phyloP scores from a whole-genome alignment of 2,888 invertebrate genomes.

The Bellardia pandia region DNA sequence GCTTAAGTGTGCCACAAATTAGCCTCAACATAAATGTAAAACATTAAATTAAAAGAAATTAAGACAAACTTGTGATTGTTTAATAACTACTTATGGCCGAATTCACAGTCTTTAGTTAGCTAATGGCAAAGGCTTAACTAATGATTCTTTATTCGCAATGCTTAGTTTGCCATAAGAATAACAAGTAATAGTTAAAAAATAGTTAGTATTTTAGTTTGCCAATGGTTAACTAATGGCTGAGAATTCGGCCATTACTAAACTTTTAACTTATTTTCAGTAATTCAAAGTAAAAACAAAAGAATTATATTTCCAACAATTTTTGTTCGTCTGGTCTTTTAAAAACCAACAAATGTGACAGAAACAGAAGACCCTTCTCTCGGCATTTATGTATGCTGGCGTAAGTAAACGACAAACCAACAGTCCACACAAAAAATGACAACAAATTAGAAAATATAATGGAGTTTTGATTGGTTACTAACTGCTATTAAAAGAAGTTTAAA shows the following conservation, averaged over 20 bases:
- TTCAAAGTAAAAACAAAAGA: background rate
- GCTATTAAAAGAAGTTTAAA: background rate
- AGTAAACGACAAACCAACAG: background rate
- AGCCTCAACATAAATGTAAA: background rate
- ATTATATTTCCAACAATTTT: background rate
- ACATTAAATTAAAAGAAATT: background rate
- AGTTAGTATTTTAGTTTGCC: too few relatives aligned
- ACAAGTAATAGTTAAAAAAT: too few relatives aligned
- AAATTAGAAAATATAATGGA: slow-evolving; percentile 20
- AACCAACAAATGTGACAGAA: background rate
- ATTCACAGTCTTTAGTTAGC: too few relatives aligned
- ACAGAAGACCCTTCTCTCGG: background rate
- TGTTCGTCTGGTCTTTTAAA: background rate
- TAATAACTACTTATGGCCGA: too few relatives aligned
- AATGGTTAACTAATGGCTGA: too few relatives aligned
- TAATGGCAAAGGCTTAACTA: too few relatives aligned
- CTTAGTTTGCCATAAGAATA: too few relatives aligned
- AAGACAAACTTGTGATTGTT: background rate
- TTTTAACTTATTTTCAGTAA: background rate
- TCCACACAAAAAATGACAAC: slow-evolving; percentile 23
- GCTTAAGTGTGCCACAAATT: background rate
- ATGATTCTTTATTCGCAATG: too few relatives aligned
- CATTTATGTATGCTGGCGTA: too few relatives aligned
- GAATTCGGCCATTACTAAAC: background rate
- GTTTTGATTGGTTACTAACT: slow-evolving; percentile 44